A percentile compares a stretch with the other conserved stretches of the same genome.
Conservation (phyloP, 2,797 vertebrate species). For the Leptoclinus maculatus region DNA sequence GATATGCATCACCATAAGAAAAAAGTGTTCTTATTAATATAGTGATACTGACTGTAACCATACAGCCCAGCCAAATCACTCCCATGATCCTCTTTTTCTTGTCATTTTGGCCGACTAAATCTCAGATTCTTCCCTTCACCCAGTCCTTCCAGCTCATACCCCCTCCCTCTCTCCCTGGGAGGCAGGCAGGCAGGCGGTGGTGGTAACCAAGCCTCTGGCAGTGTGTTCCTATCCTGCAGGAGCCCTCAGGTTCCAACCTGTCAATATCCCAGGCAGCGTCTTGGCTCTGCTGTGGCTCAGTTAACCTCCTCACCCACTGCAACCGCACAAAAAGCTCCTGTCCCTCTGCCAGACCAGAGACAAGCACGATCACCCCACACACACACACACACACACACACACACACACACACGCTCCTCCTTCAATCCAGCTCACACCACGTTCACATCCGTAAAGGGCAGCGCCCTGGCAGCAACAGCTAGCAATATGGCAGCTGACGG, state of each 20-base stretch:
- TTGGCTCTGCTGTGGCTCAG: conserved; percentile 78
- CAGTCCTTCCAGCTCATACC: conserved; percentile 48
- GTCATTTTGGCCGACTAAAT: conserved; percentile 39
- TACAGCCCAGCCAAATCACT: background rate
- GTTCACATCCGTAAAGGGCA: conserved; percentile 77
- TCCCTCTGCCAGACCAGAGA: conserved; percentile 71
- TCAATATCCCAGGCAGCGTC: conserved; percentile 84
- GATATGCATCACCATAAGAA: background rate
- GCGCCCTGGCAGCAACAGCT: conserved; percentile 62
- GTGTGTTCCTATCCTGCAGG: conserved; percentile 88
- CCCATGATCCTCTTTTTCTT: conserved; percentile 16
- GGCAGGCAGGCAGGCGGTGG: conserved; percentile 79
- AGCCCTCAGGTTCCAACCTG: conserved; percentile 88
- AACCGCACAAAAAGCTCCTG: conserved; percentile 71
- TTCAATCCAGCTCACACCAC: conserved; percentile 45
- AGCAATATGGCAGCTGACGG: conserved; percentile 72
- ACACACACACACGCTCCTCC: conserved; percentile 23
- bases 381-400: conserved; percentile 29
- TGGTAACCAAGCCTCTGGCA: conserved; percentile 86
- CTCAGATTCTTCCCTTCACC: conserved; percentile 46
- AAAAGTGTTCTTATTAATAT: background rate
- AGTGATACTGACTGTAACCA: background rate
- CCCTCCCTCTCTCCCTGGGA: conserved; percentile 72
- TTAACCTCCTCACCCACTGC: conserved; percentile 83
- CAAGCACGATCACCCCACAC: conserved; percentile 48